Evolutionary conservation across 2,113 vertebrate species (phyloP).

Genomic region (Elephantulus edwardii): DNA sequence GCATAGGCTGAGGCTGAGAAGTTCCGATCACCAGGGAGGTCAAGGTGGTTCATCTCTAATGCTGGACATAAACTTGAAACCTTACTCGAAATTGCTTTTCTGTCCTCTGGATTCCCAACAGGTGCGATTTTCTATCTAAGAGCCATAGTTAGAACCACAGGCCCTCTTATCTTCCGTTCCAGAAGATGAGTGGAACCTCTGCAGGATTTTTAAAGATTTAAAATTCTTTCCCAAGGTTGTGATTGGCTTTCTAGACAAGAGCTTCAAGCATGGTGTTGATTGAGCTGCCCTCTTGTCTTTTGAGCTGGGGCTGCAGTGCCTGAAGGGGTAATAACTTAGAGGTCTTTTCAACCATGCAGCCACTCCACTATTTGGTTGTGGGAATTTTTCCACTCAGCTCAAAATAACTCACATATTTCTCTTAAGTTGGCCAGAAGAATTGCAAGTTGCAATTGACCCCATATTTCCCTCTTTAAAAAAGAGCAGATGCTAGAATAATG

Average conservation of each 20-base stretch:
- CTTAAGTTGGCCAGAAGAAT: slow-evolving; percentile 9
- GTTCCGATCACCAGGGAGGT: not conserved
- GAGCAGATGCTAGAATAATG: slow-evolving; percentile 42
- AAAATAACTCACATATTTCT: slow-evolving; percentile 18
- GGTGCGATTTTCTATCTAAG: not conserved
- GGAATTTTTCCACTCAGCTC: slow-evolving; percentile 38
- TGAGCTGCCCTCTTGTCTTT: not conserved
- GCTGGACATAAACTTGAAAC: not conserved
- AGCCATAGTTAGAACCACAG: not conserved
- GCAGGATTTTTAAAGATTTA: not conserved
- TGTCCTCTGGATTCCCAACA: not conserved
- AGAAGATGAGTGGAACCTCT: not conserved
- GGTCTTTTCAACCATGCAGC: not conserved
- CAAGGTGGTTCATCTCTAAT: not conserved
- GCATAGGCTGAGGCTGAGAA: not conserved
- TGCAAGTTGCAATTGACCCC: slow-evolving; percentile 30
- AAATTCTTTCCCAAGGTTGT: not conserved
- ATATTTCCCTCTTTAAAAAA: slow-evolving; percentile 58
- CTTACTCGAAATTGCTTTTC: not conserved
- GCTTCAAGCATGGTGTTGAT: not conserved
- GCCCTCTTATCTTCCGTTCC: not conserved
- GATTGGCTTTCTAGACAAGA: not conserved
- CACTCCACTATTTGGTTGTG: slow-evolving; percentile 12
- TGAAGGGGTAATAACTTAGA: not conserved
- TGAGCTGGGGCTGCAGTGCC: not conserved